A percentile compares a stretch with the other conserved stretches of the same genome.
phyloP scores from a whole-genome alignment of 1,140 invertebrate species.

The Drosophila willistoni region DNA sequence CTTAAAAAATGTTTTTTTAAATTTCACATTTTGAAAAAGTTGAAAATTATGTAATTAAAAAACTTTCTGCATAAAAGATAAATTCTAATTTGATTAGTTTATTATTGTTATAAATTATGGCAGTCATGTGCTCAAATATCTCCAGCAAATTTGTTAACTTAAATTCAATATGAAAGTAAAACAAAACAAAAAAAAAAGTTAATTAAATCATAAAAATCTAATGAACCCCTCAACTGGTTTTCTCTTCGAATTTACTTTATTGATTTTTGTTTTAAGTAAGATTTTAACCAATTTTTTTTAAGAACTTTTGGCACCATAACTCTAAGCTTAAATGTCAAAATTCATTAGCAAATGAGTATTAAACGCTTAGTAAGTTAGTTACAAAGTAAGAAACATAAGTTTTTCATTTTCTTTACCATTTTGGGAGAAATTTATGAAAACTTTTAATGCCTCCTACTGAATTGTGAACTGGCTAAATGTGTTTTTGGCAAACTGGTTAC shows the following conservation, averaged over 20 bases:
- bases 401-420: neutral
- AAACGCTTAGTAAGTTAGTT: conserved; percentile 2
- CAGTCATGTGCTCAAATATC: too few species aligned
- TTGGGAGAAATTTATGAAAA: too few species aligned
- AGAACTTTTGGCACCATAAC: neutral
- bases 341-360: conserved; percentile 11
- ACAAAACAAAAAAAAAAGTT: too few species aligned
- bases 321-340: conserved; percentile 1
- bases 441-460: too few species aligned
- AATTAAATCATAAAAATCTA: neutral
- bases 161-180: too few species aligned
- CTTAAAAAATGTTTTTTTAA: too few species aligned
- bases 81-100: too few species aligned
- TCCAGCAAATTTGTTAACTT: too few species aligned
- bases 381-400: neutral
- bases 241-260: neutral
- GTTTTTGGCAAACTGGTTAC: neutral
- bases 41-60: too few species aligned
- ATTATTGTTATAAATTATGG: too few species aligned
- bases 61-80: too few species aligned
- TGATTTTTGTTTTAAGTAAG: neutral
- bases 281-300: neutral
- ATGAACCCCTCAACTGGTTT: neutral
- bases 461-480: neutral
- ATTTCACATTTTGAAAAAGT: too few species aligned